These are phyloP conservation scores for Mechanitis mazaeus DNA, from an alignment of 2,888 invertebrate species.

Conservation along the genomic window DNA sequence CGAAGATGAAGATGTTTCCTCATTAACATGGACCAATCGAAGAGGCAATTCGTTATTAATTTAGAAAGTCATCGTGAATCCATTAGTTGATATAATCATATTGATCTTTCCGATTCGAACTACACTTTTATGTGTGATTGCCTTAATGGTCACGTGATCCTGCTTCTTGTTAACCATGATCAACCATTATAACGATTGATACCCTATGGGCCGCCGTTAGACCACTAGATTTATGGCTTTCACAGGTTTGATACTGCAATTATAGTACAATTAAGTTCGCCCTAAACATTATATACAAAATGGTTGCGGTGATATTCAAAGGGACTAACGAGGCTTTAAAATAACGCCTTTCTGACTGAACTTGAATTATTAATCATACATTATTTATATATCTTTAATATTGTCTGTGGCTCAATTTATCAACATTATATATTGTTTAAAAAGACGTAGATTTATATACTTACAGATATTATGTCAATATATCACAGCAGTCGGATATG, in stretches of 20 bases:
- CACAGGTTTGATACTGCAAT: constrained; percentile 61
- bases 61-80: constrained; percentile 73
- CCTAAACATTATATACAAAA: not conserved
- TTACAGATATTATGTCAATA: not conserved
- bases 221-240: constrained; percentile 59
- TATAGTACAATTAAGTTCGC: constrained; percentile 48
- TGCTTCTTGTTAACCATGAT: constrained; percentile 71
- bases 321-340: not conserved
- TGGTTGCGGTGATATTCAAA: constrained; percentile 2
- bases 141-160: constrained; percentile 69
- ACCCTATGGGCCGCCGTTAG: constrained; percentile 46
- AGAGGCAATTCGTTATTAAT: constrained; percentile 66
- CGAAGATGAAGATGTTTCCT: constrained; percentile 66
- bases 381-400: not conserved
- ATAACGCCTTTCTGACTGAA: not conserved
- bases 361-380: not conserved
- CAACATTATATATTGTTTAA: not conserved
- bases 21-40: constrained; percentile 68
- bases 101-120: constrained; percentile 54
- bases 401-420: not conserved
- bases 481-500: constrained; percentile 51
- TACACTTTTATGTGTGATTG: constrained; percentile 60
- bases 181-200: constrained; percentile 64
- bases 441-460: not conserved
- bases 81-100: constrained; percentile 71